Evolutionary conservation across 2,797 vertebrate species (phyloP).

Genomic region (Onychomys leucogaster): DNA sequence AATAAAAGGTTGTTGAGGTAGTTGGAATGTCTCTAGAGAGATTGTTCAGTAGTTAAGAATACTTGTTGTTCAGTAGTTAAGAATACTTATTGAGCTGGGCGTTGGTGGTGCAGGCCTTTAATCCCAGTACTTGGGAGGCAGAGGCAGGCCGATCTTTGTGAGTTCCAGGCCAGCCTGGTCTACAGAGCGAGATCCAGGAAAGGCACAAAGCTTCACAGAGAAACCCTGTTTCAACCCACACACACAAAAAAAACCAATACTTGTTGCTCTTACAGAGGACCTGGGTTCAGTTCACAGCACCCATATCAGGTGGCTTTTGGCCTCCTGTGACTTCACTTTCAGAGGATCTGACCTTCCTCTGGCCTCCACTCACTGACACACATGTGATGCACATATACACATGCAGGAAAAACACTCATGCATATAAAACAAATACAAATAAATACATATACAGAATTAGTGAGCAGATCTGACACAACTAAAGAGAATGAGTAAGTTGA

Average conservation of each 20-base stretch:
- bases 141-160: too few relatives aligned
- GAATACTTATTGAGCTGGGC: neutral
- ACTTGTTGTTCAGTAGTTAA: neutral
- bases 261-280: neutral
- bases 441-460: neutral
- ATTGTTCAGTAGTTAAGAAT: neutral
- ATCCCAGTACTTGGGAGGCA: too few relatives aligned
- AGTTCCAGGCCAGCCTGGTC: too few relatives aligned
- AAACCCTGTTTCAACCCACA: too few relatives aligned
- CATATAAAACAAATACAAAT: neutral
- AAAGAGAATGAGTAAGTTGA: neutral
- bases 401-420: neutral
- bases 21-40: neutral
- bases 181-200: too few relatives aligned
- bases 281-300: neutral
- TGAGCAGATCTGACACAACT: neutral
- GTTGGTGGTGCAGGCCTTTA: too few relatives aligned
- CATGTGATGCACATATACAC: neutral
- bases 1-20: neutral
- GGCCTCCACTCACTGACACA: neutral
- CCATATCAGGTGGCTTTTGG: neutral
- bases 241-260: too few relatives aligned
- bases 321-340: neutral
- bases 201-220: too few relatives aligned
- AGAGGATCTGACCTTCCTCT: neutral